These are phyloP conservation scores for Eupithecia exiguata DNA, from an alignment of 2,888 invertebrate species.

Conservation along the genomic window DNA sequence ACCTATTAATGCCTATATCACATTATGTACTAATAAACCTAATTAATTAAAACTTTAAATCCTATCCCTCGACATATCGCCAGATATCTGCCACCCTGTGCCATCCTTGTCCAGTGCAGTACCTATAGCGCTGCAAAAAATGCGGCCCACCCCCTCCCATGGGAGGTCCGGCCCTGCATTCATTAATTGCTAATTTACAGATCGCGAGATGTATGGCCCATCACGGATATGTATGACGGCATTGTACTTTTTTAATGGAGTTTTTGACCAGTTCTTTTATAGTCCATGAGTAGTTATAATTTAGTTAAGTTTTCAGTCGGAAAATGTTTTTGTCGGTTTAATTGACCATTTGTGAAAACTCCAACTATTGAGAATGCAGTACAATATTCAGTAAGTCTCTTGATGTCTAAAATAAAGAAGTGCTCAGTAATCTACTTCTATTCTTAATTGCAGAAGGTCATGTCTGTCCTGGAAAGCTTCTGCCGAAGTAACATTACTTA, in stretches of 20 bases:
- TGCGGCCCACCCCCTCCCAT: constrained; percentile 41
- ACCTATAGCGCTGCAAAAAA: constrained; percentile 71
- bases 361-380: too few species aligned
- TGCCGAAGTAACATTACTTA: too few species aligned
- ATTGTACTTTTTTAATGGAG: constrained; percentile 28
- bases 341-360: too few species aligned
- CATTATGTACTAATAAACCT: not conserved
- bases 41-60: not conserved
- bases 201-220: constrained; percentile 68
- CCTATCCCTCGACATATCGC: not conserved
- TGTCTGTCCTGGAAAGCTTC: too few species aligned
- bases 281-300: not conserved
- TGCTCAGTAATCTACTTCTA: too few species aligned
- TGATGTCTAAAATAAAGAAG: too few species aligned
- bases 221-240: constrained; percentile 47
- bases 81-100: constrained; percentile 42
- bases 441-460: too few species aligned
- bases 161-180: constrained; percentile 62
- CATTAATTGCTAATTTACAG: constrained; percentile 83
- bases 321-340: too few species aligned
- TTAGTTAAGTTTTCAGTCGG: too few species aligned
- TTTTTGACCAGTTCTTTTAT: constrained; percentile 3
- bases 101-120: constrained; percentile 62
- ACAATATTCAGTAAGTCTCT: too few species aligned
- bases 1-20: too few species aligned